Conservation (phyloP, 2,888 invertebrate genomes). For the Brachylomia viminalis region DNA sequence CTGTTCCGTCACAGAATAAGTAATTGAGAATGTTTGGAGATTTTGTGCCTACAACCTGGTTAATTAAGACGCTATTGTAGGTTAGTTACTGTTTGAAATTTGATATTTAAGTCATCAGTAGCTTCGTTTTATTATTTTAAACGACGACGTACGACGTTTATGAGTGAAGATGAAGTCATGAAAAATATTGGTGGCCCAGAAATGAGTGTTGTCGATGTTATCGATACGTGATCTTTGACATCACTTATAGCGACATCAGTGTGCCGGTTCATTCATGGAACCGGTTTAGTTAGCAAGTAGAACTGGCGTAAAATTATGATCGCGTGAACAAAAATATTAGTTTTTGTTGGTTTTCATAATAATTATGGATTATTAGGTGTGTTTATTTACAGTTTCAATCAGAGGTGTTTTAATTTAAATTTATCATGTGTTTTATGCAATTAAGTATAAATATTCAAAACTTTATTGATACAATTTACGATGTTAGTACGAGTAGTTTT, state of each 20-base stretch:
- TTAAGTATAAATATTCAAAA: conserved; percentile 1
- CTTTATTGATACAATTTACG: conserved; percentile 16
- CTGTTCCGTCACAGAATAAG: conserved; percentile 85
- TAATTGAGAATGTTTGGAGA: conserved; percentile 72
- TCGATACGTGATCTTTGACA: conserved; percentile 69
- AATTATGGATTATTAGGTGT: conserved; percentile 30
- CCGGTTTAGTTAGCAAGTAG: conserved; percentile 68
- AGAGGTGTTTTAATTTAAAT: neutral
- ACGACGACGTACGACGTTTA: neutral
- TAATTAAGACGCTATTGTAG: conserved; percentile 59
- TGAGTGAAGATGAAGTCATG: neutral
- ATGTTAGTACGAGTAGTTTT: conserved; percentile 22
- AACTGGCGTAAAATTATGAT: conserved; percentile 55
- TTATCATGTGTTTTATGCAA: neutral
- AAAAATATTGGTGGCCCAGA: neutral
- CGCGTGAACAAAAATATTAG: conserved; percentile 34
- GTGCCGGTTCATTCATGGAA: conserved; percentile 71
- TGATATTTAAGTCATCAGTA: conserved; percentile 7
- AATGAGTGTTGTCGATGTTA: conserved; percentile 40
- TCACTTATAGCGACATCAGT: conserved; percentile 69
- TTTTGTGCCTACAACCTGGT: conserved; percentile 66
- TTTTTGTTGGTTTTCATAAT: conserved; percentile 54
- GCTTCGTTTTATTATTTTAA: neutral
- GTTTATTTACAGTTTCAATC: conserved; percentile 13
- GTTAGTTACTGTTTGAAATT: conserved; percentile 31